Base-by-base conservation (phyloP, 1,140 invertebrate species). In the Pachyrhynchus sulphureomaculatus region DNA sequence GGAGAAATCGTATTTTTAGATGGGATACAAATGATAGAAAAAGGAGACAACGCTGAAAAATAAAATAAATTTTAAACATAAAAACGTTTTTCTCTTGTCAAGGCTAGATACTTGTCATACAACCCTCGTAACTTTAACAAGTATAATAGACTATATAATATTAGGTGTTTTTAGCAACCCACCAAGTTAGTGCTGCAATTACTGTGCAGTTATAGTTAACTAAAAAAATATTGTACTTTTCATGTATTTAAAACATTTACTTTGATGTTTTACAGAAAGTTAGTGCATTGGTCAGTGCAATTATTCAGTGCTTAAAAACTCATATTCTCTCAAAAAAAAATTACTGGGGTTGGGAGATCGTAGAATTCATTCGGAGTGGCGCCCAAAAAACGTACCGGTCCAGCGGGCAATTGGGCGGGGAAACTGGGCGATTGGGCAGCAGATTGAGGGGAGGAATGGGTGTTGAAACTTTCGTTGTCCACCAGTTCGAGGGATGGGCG, bases 391-490 rank as follows among this genome's bases (percentile, higher is more conserved):
- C 81, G 75, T 15, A 83, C 77, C 2, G 81, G 82, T 32, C 81
- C 81, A 63, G 81, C 81, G 0, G 82, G 81, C 9, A 82, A 65
- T 26, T 73, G 78, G 48, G 80, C n/a, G 76, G 77, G 58, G 42
- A 62, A 52, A 60, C 53, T 47, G 62, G 71, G 59, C 49, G 60
- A 36, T 47, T 64, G 44, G 41, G 58, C 15, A 42, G 34, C 45
- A 13, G 63, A 37, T 17, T 51, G 41, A 29, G 58, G 59, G 24
- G 65, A 62, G 18, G 71, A 84, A 65, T 90, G 84, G 0, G 88
- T 90, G 59, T 89, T 86, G 75, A 91, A 92, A 53, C 85, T 89
- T 51, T 84, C 86, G 60, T 87, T 87, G 72, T 92, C 89, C 0
- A 92, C 87, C 12, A 91, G 75, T 68, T 91, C 89, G 36, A 90